phyloP scores from a whole-genome alignment of 2,888 invertebrate genomes.

The Atethmia centrago region DNA sequence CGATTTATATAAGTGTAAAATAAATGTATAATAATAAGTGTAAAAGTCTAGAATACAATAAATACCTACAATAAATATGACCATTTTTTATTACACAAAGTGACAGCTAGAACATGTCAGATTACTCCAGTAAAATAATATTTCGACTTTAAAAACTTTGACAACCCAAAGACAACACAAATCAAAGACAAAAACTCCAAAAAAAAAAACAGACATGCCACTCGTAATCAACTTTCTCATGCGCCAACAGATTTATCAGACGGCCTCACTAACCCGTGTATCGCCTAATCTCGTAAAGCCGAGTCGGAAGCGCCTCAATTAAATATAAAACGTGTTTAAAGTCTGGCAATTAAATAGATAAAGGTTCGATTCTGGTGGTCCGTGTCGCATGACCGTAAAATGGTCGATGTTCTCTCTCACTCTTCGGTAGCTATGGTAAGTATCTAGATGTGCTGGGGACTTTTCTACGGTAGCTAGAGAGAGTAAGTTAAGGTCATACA shows the following conservation, averaged over 20 bases:
- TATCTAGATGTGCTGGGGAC: not conserved
- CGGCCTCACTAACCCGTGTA: constrained; percentile 57
- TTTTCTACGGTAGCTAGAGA: not conserved
- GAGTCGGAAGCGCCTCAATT: constrained; percentile 82
- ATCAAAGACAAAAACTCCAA: constrained; percentile 34
- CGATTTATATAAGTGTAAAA: too few species aligned
- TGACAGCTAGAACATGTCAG: too few species aligned
- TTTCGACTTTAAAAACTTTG: too few species aligned
- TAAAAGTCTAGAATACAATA: too few species aligned
- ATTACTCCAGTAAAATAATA: too few species aligned
- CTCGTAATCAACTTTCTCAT: constrained; percentile 47
- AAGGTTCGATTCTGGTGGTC: constrained; percentile 85
- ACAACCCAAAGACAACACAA: constrained; percentile 34
- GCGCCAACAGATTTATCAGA: constrained; percentile 43
- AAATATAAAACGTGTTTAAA: constrained; percentile 86
- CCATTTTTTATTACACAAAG: too few species aligned
- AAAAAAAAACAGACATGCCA: constrained; percentile 9
- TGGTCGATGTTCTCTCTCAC: not conserved
- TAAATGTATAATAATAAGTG: too few species aligned
- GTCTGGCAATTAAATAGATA: constrained; percentile 87
- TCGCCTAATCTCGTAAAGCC: constrained; percentile 79
- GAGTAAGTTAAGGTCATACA: not conserved
- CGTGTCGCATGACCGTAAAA: constrained; percentile 57
- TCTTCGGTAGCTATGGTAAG: not conserved
- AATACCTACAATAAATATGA: too few species aligned